phyloP scores from a whole-genome alignment of 2,888 invertebrate genomes.

The Xestoiulus laeticollis region DNA sequence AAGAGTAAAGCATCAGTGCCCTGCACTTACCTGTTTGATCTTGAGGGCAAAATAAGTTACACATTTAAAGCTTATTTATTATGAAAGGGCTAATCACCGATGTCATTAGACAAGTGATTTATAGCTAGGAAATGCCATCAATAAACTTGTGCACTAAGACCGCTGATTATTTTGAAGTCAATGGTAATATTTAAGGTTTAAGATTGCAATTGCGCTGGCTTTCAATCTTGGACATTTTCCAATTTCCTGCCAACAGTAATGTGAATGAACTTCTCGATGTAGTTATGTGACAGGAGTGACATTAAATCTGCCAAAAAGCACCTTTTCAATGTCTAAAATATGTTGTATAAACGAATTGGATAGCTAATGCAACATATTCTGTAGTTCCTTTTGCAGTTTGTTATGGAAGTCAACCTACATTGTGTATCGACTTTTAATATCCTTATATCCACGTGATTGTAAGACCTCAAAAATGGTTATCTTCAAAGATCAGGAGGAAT shows the following conservation, averaged over 20 bases:
- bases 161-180: background rate
- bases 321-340: background rate
- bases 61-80: constrained; percentile 19
- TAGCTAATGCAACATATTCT: no score
- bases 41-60: background rate
- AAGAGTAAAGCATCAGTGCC: background rate
- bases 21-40: background rate
- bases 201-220: constrained; percentile 2
- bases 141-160: background rate
- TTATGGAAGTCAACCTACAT: no score
- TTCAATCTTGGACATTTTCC: constrained; percentile 16
- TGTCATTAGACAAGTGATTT: background rate
- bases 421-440: no score
- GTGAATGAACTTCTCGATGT: background rate
- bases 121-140: background rate
- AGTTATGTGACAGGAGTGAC: background rate
- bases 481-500: no score
- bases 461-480: no score
- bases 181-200: constrained; percentile 7
- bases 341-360: background rate
- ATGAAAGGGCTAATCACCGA: constrained; percentile 3
- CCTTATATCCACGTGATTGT: no score
- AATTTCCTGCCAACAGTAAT: background rate
- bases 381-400: no score
- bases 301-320: background rate